Evolutionary conservation across 2,113 vertebrate species (phyloP).

Genomic region (Maccullochella peelii): DNA sequence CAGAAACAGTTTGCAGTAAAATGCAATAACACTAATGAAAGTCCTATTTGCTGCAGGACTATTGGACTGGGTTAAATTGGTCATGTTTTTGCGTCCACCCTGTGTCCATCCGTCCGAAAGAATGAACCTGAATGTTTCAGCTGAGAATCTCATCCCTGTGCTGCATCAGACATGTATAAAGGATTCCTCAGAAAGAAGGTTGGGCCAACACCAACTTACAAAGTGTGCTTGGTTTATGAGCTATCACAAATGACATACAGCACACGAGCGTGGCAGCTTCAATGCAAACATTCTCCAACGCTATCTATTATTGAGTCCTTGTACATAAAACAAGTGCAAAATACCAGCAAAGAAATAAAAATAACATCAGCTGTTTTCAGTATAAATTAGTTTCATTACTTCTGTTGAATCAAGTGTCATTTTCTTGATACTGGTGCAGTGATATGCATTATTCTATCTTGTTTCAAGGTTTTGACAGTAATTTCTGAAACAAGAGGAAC

Average conservation of each 20-base stretch:
- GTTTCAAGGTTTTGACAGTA: neutral
- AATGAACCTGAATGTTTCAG: neutral
- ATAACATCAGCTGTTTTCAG: neutral
- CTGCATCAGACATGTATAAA: neutral
- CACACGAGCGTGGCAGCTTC: neutral
- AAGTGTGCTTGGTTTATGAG: constrained; percentile 1
- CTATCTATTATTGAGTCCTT: neutral
- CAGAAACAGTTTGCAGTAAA: neutral
- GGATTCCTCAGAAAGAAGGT: neutral
- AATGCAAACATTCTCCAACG: neutral
- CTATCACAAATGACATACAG: neutral
- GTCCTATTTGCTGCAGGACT: neutral
- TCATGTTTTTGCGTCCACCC: neutral
- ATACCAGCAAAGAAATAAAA: neutral
- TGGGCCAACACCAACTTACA: neutral
- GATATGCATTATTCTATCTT: neutral
- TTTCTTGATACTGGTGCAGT: neutral
- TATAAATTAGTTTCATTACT: neutral
- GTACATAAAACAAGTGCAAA: neutral
- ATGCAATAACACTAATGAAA: too few species aligned
- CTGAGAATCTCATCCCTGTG: neutral
- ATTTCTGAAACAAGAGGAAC: neutral
- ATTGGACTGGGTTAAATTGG: neutral
- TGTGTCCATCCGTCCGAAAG: neutral
- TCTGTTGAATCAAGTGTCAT: neutral